These are phyloP conservation scores for Hypotaenidia philippensis DNA, from an alignment of 2,797 vertebrate species.

Conservation along the genomic window DNA sequence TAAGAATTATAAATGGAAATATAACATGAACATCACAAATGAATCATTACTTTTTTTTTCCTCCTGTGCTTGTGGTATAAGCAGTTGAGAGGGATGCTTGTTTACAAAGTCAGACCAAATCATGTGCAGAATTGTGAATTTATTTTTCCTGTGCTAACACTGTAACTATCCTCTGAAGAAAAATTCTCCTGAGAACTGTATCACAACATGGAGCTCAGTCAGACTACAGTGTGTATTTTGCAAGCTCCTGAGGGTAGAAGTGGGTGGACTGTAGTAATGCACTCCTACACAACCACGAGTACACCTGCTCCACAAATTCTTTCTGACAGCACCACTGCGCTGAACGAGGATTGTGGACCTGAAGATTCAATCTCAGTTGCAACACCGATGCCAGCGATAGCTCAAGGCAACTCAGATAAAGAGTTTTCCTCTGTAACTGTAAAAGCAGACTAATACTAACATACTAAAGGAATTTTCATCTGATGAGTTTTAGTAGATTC, in stretches of 20 bases:
- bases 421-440: neutral
- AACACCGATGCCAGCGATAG: neutral
- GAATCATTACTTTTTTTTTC: slow-evolving; percentile 7
- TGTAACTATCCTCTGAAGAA: neutral
- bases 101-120: slow-evolving; percentile 21
- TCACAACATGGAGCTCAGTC: neutral
- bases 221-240: neutral
- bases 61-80: neutral
- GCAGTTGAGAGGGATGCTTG: neutral
- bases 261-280: slow-evolving; percentile 32
- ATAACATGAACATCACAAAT: neutral
- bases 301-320: slow-evolving; percentile 10
- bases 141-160: neutral
- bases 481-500: neutral
- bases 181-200: neutral
- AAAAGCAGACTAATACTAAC: neutral
- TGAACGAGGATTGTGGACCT: neutral
- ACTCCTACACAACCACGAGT: neutral
- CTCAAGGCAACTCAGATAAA: neutral
- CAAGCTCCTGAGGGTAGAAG: slow-evolving; percentile 3
- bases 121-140: slow-evolving; percentile 34
- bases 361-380: neutral
- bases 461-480: neutral
- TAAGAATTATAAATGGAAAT: slow-evolving; percentile 36
- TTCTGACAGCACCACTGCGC: neutral